Evolutionary conservation across 2,797 vertebrate genomes (phyloP), one percentile per base, ranked within the genome.

Genomic region (Mustela erminea): DNA sequence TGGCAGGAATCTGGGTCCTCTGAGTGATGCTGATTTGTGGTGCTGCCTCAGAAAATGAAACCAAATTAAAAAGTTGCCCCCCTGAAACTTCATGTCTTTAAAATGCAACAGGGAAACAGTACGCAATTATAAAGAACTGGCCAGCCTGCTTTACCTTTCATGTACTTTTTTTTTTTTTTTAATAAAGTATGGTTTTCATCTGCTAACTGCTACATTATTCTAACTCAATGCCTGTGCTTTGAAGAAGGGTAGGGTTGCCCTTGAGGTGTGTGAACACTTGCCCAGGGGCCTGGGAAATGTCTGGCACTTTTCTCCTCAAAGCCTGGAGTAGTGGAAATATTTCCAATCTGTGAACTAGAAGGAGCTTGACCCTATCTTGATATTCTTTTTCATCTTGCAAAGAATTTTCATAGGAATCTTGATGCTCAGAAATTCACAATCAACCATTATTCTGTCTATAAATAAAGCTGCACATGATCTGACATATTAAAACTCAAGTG

Each of bases 111-210:
- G 90, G 85, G 84, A 97, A 96, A 74, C 7, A 20, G 85, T 60
- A 75, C 87, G 81, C 35, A 86, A 70, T 93, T 93, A 95, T 85
- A 95, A 82, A 89, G 46, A 70, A 75, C 64, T 86, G 56, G 38
- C 49, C 81, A 93, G 84, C 25, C 68, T 75, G 43, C 66, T 97
- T 86, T 86, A 90, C 70, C 66, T 90, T 90, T 80, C 54, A 72
- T 41, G 4, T 93, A 15, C 78, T 68, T 60, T 72, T 87, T 87
- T 84, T 35, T 35, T 66, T 54, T 88, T 83, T 78, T 93, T 20
- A 95, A 94, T 95, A 97, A 97, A 80, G 54, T 38, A 78, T 97
- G 96, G 92, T 95, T 96, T 93, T 96, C 94, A 84, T 92, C 85
- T 96, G 87, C 77, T 95, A 92, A 82, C 64, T 96, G 96, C 88